Conservation (phyloP, 2,888 invertebrate species). For the Norana najaformis region DNA sequence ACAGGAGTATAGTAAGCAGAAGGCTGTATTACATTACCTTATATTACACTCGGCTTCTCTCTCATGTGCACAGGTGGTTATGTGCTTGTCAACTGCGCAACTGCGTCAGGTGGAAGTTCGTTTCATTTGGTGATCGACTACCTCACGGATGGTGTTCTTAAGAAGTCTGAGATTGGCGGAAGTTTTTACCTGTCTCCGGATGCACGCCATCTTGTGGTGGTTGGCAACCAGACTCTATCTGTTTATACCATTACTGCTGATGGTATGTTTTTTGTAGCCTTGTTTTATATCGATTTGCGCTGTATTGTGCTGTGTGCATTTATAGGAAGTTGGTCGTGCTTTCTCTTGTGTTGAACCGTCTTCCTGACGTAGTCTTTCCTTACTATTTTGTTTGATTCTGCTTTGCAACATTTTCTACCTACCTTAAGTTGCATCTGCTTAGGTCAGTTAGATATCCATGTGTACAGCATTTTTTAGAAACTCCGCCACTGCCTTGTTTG, state of each 20-base stretch:
- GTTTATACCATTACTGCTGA: conserved; percentile 15
- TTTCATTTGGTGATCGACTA: conserved; percentile 35
- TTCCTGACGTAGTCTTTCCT: too few species aligned
- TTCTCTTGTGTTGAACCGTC: too few species aligned
- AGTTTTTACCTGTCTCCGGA: conserved; percentile 34
- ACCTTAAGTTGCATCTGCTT: too few species aligned
- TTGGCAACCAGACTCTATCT: conserved; percentile 21
- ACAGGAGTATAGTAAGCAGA: not conserved
- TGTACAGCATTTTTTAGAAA: too few species aligned
- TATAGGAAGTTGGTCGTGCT: too few species aligned
- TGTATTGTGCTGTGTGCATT: not conserved
- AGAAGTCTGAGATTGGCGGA: conserved; percentile 34
- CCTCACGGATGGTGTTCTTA: conserved; percentile 35
- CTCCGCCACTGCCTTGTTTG: too few species aligned
- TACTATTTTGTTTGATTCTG: too few species aligned
- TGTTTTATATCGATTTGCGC: not conserved
- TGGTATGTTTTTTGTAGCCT: not conserved
- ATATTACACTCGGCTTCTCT: not conserved
- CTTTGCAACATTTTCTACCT: too few species aligned
- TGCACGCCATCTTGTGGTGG: conserved; percentile 27
- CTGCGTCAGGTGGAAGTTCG: not conserved
- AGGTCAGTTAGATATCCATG: too few species aligned
- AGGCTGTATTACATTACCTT: not conserved
- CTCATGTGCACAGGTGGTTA: conserved; percentile 19
- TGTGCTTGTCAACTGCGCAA: conserved; percentile 8